A percentile compares a stretch with the other conserved stretches of the same genome.
Conservation (phyloP, 2,797 vertebrate species). For the Euthynnus affinis region DNA sequence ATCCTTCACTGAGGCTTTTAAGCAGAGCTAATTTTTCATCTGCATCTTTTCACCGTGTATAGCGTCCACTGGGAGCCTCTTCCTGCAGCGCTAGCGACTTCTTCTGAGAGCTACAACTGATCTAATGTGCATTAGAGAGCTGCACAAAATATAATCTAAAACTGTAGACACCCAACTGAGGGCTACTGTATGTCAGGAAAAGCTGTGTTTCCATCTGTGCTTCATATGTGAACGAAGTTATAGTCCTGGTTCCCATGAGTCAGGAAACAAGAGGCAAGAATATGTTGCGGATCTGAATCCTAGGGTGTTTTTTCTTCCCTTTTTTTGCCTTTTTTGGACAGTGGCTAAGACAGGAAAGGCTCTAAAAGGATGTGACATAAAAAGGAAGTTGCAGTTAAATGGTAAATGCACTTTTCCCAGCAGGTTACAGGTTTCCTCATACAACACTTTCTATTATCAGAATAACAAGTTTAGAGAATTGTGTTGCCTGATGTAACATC, state of each 20-base stretch:
- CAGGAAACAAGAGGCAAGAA: no score
- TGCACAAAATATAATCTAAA: conserved; percentile 20
- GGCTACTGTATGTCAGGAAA: background rate
- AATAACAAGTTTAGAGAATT: no score
- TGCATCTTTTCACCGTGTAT: conserved; percentile 40
- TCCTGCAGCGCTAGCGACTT: conserved; percentile 8
- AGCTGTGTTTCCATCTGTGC: conserved; percentile 35
- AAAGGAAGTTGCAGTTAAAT: no score
- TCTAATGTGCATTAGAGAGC: conserved; percentile 2
- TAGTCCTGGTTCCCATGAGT: background rate
- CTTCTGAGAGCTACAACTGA: background rate
- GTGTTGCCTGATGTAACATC: no score
- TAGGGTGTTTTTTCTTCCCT: no score
- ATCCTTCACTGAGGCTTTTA: conserved; percentile 40
- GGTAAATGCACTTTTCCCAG: no score
- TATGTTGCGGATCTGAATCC: no score
- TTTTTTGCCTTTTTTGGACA: no score
- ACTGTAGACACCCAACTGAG: background rate
- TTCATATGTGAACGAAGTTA: background rate
- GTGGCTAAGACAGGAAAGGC: no score
- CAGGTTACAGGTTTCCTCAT: no score
- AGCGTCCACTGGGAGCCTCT: conserved; percentile 49
- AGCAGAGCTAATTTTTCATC: conserved; percentile 48
- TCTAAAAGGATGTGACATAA: no score
- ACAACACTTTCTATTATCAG: no score